A percentile compares a stretch with the other conserved stretches of the same genome.
These are phyloP conservation scores for Argya squamiceps DNA, from an alignment of 2,797 vertebrate genomes.

Conservation along the genomic window DNA sequence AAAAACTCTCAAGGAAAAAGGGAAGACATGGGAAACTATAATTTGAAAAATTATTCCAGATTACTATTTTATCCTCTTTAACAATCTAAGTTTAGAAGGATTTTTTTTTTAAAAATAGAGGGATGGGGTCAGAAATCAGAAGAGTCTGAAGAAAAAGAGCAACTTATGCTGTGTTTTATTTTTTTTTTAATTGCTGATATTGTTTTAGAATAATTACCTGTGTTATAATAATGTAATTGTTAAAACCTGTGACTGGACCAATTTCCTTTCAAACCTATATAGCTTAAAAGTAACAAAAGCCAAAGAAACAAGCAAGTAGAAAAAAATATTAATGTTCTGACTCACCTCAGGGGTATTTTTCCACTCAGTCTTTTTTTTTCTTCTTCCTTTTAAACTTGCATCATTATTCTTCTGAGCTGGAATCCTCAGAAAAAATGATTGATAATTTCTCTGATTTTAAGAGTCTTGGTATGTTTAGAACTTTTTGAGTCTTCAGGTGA, in stretches of 20 bases:
- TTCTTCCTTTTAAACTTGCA: not conserved
- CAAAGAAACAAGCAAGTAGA: not conserved
- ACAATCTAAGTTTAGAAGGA: not conserved
- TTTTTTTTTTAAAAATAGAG: not conserved
- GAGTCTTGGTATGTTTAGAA: not conserved
- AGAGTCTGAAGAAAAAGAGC: not conserved
- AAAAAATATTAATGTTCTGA: not conserved
- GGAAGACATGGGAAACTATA: slow-evolving; percentile 47
- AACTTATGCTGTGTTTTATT: not conserved
- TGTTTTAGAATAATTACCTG: not conserved
- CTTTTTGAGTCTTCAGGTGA: not conserved
- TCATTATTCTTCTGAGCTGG: not conserved
- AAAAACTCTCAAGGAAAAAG: slow-evolving; percentile 54
- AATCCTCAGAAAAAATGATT: not conserved
- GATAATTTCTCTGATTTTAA: not conserved
- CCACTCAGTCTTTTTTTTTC: not conserved
- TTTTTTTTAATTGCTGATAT: not conserved
- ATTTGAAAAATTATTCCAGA: not conserved
- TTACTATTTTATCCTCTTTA: not conserved
- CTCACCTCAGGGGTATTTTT: slow-evolving; percentile 34
- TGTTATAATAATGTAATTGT: not conserved
- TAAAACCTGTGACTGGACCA: not conserved
- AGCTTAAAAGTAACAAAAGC: not conserved
- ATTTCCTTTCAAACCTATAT: not conserved
- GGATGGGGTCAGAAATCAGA: not conserved